A percentile compares a stretch with the other conserved stretches of the same genome.
phyloP scores from a whole-genome alignment of 2,888 invertebrate species.

The Pegoplata infirma region DNA sequence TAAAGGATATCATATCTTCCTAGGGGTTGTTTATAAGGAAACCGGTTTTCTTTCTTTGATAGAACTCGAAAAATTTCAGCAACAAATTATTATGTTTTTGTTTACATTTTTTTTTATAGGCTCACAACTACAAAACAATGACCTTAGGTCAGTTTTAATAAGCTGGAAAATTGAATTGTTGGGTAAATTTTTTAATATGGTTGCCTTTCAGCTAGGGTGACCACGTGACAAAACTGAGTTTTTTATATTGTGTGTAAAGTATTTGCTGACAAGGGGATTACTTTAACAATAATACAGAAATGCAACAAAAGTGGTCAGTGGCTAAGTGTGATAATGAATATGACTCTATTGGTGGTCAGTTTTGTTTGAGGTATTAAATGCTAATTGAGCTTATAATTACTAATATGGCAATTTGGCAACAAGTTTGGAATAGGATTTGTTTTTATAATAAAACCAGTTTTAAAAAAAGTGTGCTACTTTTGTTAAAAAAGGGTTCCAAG shows the following conservation, averaged over 20 bases:
- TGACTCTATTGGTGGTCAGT: slow-evolving; percentile 36
- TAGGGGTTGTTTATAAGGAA: background rate
- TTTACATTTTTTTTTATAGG: background rate
- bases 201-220: background rate
- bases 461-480: background rate
- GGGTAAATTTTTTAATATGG: background rate
- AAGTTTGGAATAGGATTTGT: background rate
- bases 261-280: background rate
- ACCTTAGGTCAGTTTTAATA: slow-evolving; percentile 26
- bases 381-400: background rate
- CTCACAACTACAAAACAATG: slow-evolving; percentile 9
- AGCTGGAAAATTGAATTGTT: slow-evolving; percentile 6
- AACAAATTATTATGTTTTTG: background rate
- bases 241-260: background rate
- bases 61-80: background rate
- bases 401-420: background rate
- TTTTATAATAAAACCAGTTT: background rate
- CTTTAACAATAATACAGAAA: background rate
- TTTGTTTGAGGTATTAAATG: background rate
- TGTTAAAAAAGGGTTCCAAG: background rate
- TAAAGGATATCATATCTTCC: background rate
- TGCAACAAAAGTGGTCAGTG: background rate
- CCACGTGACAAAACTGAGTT: background rate
- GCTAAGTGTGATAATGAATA: slow-evolving; percentile 13
- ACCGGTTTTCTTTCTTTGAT: background rate